These are phyloP conservation scores for Opisthocomus hoazin DNA, from an alignment of 2,113 vertebrate species.

Conservation along the genomic window DNA sequence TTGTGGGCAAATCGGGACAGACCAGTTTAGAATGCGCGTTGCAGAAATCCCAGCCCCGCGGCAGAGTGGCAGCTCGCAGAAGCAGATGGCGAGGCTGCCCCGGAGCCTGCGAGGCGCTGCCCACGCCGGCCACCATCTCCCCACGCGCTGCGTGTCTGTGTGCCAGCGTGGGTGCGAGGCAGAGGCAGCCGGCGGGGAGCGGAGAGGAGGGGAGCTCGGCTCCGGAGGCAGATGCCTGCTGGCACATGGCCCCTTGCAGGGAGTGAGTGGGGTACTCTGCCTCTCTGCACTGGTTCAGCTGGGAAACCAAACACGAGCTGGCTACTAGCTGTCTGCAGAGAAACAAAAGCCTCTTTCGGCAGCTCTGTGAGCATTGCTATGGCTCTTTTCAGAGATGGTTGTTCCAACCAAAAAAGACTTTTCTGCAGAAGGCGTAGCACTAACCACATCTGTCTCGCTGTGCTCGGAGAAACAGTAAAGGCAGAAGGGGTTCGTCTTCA, in stretches of 20 bases:
- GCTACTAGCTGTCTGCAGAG: not conserved
- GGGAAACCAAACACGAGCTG: not conserved
- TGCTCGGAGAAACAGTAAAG: not conserved
- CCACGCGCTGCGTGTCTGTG: fast-evolving
- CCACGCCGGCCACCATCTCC: fast-evolving
- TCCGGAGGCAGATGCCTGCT: not conserved
- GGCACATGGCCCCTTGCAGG: not conserved
- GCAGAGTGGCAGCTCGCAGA: not conserved
- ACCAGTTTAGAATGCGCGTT: not conserved
- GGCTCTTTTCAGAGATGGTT: fast-evolving
- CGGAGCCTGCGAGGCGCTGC: not conserved
- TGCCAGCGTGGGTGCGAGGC: fast-evolving
- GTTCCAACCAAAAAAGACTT: not conserved
- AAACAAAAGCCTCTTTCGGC: not conserved
- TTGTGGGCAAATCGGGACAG: not conserved
- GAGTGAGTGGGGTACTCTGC: not conserved
- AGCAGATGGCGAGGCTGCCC: not conserved
- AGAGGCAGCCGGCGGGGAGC: too few species aligned
- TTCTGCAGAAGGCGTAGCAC: not conserved
- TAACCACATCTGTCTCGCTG: not conserved
- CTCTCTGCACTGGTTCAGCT: not conserved
- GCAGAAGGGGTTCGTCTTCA: not conserved
- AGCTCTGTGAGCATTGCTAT: not conserved
- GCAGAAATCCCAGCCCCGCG: not conserved
- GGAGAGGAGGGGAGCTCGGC: not conserved